phyloP scores from a whole-genome alignment of 2,797 vertebrate genomes.

The Falco berigora region DNA sequence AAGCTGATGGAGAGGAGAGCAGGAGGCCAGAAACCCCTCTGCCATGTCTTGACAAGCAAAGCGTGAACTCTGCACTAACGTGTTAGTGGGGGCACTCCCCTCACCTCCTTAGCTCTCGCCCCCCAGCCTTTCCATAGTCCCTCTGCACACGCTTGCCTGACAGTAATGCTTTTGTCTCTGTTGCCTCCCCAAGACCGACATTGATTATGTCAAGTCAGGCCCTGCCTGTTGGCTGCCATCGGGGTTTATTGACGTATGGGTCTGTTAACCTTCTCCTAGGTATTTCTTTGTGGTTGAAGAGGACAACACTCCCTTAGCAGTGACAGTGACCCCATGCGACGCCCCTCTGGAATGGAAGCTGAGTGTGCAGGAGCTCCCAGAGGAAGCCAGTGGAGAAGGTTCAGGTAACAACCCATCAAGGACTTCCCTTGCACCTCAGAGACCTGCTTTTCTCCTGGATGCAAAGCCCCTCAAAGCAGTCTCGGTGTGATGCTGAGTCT shows the following conservation, averaged over 20 bases:
- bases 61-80: background rate
- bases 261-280: conserved; percentile 68
- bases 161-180: background rate
- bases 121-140: background rate
- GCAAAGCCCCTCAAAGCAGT: background rate
- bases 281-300: conserved; percentile 98
- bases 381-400: conserved; percentile 86
- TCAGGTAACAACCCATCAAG: conserved; percentile 72
- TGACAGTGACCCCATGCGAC: conserved; percentile 95
- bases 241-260: background rate
- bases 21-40: background rate
- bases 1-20: background rate
- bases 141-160: background rate
- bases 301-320: conserved; percentile 94
- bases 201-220: background rate
- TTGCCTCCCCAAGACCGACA: background rate
- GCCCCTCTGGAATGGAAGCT: conserved; percentile 96
- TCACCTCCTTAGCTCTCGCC: background rate
- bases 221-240: background rate
- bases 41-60: background rate
- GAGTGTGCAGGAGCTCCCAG: conserved; percentile 92
- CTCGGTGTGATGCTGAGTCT: background rate
- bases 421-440: background rate
- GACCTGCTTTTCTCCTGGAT: background rate
- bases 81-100: too few species aligned